Evolutionary conservation across 1,140 invertebrate genomes (phyloP), one percentile per base, ranked within the genome.

Genomic region (Bombus turneri): DNA sequence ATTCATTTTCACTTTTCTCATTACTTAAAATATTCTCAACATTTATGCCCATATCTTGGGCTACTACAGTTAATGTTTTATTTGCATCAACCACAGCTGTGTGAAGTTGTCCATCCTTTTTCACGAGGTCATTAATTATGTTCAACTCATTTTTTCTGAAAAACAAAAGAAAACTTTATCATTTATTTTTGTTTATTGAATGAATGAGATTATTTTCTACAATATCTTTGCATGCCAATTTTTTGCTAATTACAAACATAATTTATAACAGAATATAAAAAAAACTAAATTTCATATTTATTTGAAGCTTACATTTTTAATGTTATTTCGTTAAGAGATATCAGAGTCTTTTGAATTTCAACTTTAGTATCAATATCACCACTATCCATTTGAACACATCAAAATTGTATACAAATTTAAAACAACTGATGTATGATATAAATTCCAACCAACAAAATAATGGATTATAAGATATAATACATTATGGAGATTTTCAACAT

Each of bases 91-190:
- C 83, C 10, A 92, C 62, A 18, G 90, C 85, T 12, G 41, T 82
- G n/a, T 72, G 80, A 6, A 94, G 77, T 5, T 81, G 76, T 68
- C 93, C 93, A n/a, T 93, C 76, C 12, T 89, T 77, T 64, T 91
- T 85, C 43, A 90, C 59, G 28, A 94, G 57, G 53, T 81, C 86
- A 66, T 93, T 91, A n/a, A 95, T 87, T 31, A 81, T 37, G 2
- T 87, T 53, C 25, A 94, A 62, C 85, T 95, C 93, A 37, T 81
- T 75, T 37, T 91, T 92, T 87, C 93, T 94, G 68, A 6, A 72
- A 77, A 87, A 31, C 15, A 81, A 83, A 73, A 81, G 37, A 77
- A 89, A 31, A n/a, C 10, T 41, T 15, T 47, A 10, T 41, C 39
- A 28, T 5, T 43, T 28, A 41, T 73, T 72, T 39, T 13, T 10